Base-by-base conservation (phyloP, 2,797 vertebrate genomes). In the Coregonus suidteri region DNA sequence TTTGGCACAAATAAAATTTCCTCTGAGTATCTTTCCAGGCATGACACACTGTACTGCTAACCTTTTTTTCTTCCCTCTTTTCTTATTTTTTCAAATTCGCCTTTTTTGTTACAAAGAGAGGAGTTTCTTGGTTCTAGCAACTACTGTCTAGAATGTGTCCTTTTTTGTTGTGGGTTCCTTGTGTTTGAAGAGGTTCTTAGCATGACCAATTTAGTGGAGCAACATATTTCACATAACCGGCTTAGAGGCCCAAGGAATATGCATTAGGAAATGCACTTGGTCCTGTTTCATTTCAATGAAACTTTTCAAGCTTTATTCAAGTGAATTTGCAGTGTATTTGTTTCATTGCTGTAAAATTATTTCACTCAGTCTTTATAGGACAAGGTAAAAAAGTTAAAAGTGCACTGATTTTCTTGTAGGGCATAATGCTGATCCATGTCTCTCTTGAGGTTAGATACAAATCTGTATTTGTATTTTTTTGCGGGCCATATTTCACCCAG, bases 1-100 rank as follows among this genome's bases (percentile, higher is more conserved):
- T 92, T 88, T 92, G 93, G 91, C 91, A 88, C 86, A 89, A 81
- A 88, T 89, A 90, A 91, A 93, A 89, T 89, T 89, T 88, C 88
- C 88, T 90, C 88, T 92, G 86, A 89, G 92, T 93, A 87, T 93
- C 88, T 91, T 89, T 92, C 91, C 83, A 84, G 90, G 89, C 91
- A 91, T 86, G 88, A 93, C 92, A 89, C 85, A 86, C 86, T 91
- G 89, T 89, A 86, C 86, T 83, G 86, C 84, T 91, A 91, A 88
- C 86, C 82, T 88, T 91, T 80, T 74, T 52, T 90, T 82, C 80
- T 89, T 89, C 85, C 90, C 77, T 73, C 69, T 72, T 31, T 77
- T 81, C 81, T 85, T 88, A 86, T 84, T 84, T 85, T 81, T 84
- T 47, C 35, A 41, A 41, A n/a, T 84, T 82, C 86, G 75, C 79